Evolutionary conservation across 1,140 invertebrate genomes (phyloP).

Genomic region (Drosophila subobscura): DNA sequence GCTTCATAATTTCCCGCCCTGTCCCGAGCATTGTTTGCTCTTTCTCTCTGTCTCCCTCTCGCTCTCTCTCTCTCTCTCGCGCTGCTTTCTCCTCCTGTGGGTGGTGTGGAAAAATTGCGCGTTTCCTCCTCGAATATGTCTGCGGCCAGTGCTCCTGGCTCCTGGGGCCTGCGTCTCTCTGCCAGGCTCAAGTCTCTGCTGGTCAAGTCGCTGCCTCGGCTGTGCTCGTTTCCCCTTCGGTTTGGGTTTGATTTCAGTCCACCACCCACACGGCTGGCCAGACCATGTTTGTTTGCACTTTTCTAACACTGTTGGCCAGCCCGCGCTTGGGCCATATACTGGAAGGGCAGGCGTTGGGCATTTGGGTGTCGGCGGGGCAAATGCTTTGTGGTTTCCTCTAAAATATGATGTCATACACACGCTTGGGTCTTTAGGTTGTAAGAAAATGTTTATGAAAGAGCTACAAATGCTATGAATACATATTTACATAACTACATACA

Average conservation of each 20-base stretch:
- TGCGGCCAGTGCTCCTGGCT: constrained; percentile 36
- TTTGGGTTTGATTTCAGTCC: constrained; percentile 5
- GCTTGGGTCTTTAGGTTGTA: no score
- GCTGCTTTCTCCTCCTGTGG: not conserved
- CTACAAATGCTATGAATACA: no score
- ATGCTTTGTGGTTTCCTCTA: constrained; percentile 4
- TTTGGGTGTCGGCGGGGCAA: no score
- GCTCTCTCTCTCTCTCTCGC: constrained; percentile 17
- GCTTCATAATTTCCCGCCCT: constrained; percentile 71
- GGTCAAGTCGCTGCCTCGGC: constrained; percentile 40
- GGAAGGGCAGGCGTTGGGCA: no score
- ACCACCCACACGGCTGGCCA: constrained; percentile 27
- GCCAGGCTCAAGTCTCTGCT: constrained; percentile 7
- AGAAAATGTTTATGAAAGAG: not conserved
- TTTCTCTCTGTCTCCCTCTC: constrained; percentile 19
- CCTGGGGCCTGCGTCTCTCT: constrained; percentile 16
- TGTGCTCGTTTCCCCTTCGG: constrained; percentile 39
- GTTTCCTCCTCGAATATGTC: constrained; percentile 45
- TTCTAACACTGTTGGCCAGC: constrained; percentile 72
- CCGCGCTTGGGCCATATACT: constrained; percentile 19
- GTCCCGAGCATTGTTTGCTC: constrained; percentile 18
- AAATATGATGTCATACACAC: constrained; percentile 71
- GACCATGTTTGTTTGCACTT: constrained; percentile 75
- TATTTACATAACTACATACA: no score
- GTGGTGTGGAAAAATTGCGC: constrained; percentile 10